Evolutionary conservation across 2,113 vertebrate species (phyloP), one percentile per base, ranked within the genome.

Genomic region (Pseudorhombus dupliciocellatus): DNA sequence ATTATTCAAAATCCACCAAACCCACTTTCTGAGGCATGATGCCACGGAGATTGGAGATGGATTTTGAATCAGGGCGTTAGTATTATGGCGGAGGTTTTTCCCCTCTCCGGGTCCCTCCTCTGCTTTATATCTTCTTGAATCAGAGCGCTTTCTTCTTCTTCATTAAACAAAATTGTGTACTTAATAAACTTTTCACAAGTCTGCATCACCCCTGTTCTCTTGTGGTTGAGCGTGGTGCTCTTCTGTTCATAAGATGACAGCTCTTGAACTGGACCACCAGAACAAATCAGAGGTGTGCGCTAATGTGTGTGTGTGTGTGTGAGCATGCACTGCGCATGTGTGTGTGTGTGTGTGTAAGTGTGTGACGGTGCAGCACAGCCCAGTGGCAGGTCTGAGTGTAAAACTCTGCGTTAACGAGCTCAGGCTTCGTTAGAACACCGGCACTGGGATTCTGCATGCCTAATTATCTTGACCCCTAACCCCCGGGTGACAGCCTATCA

Each of bases 401-500:
- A 83, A 92, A 90, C 85, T 87, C 71, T 72, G 85, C 88, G 67
- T 89, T 92, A 92, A 92, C 89, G 89, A 92, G 90, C 90, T 89
- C 79, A 72, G 80, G 77, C 85, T 84, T 90, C 88, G 81, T 90
- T 88, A 87, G 84, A 87, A 88, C 89, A 84, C 66, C 51, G 30
- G 77, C 64, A 21, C 77, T 53, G 81, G 72, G 83, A 87, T 88
- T 82, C 85, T 75, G 87, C 81, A 90, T 88, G 88, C 59, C 81
- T 92, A 92, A 92, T 92, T 90, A 86, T 77, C 46, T 55, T 89
- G 87, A 92, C 88, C 90, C 63, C 64, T 89, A 52, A 84, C 83
- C 89, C 83, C 74, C 5, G 78, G 90, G 90, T 92, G 90, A 92
- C 90, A 92, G 90, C 89, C 90, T 92, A 92, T 91, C 90, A 92